Conservation (phyloP, 2,797 vertebrate genomes). For the Smutsia temminckii region DNA sequence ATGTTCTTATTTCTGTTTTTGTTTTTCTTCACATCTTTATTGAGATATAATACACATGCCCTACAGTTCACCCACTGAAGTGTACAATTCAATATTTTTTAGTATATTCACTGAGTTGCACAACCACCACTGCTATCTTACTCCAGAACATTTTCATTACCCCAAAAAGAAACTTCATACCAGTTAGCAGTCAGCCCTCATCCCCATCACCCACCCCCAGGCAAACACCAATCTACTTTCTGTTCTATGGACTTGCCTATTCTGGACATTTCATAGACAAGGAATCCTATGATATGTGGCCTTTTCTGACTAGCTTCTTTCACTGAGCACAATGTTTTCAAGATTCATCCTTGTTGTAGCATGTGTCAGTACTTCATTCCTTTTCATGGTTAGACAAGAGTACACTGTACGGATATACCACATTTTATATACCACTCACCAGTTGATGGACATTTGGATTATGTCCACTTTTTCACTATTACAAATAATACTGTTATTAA, state of each 20-base stretch:
- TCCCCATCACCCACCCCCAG: accelerated
- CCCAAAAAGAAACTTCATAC: not conserved
- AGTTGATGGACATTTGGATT: not conserved
- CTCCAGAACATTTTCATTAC: not conserved
- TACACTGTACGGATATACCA: not conserved
- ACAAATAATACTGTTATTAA: not conserved
- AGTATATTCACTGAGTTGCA: not conserved
- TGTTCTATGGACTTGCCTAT: not conserved
- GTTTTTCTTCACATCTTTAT: slow-evolving; percentile 8
- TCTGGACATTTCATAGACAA: not conserved
- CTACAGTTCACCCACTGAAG: not conserved
- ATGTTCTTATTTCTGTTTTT: not conserved
- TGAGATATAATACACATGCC: not conserved
- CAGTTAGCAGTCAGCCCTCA: not conserved
- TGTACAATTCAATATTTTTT: not conserved
- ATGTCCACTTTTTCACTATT: not conserved
- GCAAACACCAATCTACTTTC: not conserved
- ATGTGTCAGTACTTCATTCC: not conserved
- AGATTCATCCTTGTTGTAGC: not conserved
- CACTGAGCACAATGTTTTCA: not conserved
- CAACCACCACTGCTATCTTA: not conserved
- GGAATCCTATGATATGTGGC: not conserved
- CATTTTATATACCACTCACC: not conserved
- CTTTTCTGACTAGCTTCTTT: not conserved
- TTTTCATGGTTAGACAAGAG: not conserved